A percentile compares a stretch with the other conserved stretches of the same genome.
These are phyloP conservation scores for Mythimna loreyi DNA, from an alignment of 2,888 invertebrate species.

Conservation along the genomic window DNA sequence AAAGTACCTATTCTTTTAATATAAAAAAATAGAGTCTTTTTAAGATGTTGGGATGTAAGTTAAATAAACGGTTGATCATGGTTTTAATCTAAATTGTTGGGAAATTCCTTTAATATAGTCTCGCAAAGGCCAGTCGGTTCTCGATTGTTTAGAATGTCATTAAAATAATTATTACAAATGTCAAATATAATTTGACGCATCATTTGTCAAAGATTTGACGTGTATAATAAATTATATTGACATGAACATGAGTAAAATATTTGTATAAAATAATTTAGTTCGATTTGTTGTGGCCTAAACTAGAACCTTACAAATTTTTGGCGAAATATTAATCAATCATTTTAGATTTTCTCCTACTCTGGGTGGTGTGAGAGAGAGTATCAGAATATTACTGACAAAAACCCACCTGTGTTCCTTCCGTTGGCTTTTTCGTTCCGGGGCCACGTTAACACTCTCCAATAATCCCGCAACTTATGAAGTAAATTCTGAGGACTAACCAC, in stretches of 20 bases:
- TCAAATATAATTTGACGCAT: conserved; percentile 37
- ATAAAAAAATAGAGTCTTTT: neutral
- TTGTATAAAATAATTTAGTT: neutral
- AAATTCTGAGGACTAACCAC: too few relatives aligned
- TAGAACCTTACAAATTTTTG: neutral
- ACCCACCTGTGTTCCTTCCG: too few relatives aligned
- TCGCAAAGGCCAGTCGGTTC: neutral
- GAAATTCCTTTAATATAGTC: neutral
- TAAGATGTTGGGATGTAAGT: neutral
- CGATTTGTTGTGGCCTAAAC: conserved; percentile 4
- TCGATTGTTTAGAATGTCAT: neutral
- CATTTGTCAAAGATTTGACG: conserved; percentile 22
- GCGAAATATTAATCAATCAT: too few relatives aligned
- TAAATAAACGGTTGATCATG: neutral
- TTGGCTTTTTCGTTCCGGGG: too few relatives aligned
- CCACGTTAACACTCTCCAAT: too few relatives aligned
- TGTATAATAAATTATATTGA: conserved; percentile 26
- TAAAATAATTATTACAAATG: conserved; percentile 39
- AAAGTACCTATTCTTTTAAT: too few relatives aligned
- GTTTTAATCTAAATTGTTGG: neutral
- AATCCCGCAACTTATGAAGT: too few relatives aligned
- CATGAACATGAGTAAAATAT: conserved; percentile 6
- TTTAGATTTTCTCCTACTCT: too few relatives aligned
- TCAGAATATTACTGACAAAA: too few relatives aligned
- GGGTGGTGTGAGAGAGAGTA: too few relatives aligned